phyloP scores from a whole-genome alignment of 92 coral and sea anemone species.

The Diadumene lineata region DNA sequence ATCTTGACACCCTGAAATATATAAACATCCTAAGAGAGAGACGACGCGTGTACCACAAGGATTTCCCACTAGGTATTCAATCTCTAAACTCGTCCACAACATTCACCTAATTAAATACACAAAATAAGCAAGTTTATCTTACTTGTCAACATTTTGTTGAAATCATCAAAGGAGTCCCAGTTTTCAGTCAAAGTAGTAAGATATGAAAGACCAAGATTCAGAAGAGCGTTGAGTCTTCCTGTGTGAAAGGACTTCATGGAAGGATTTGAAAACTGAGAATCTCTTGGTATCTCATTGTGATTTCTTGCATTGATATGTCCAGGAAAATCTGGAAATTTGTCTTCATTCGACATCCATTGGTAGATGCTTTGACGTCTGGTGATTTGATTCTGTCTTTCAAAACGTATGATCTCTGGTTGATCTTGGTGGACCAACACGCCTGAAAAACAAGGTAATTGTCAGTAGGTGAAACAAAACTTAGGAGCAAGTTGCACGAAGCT shows the following conservation, averaged over 20 bases:
- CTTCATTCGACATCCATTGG: constrained; percentile 32
- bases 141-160: constrained; percentile 31
- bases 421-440: constrained; percentile 49
- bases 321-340: constrained; percentile 30
- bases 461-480: neutral
- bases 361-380: constrained; percentile 51
- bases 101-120: neutral
- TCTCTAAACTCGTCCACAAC: too few relatives aligned
- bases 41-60: too few relatives aligned
- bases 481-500: neutral
- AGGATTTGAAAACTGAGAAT: constrained; percentile 73
- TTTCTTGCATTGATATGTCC: constrained; percentile 50
- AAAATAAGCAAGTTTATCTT: too few relatives aligned
- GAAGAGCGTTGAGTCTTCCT: constrained; percentile 54
- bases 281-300: constrained; percentile 63
- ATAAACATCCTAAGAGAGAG: too few relatives aligned
- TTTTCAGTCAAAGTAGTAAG: constrained; percentile 51
- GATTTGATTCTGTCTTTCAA: constrained; percentile 52
- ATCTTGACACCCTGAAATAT: too few relatives aligned
- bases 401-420: constrained; percentile 44
- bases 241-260: constrained; percentile 51
- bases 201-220: constrained; percentile 70
- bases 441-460: neutral
- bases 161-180: constrained; percentile 73
- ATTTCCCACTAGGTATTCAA: too few relatives aligned